Percentiles rank a stretch among this genome's conserved stretches.
Conservation (phyloP, 2,797 vertebrate species). For the Uromys caudimaculatus region DNA sequence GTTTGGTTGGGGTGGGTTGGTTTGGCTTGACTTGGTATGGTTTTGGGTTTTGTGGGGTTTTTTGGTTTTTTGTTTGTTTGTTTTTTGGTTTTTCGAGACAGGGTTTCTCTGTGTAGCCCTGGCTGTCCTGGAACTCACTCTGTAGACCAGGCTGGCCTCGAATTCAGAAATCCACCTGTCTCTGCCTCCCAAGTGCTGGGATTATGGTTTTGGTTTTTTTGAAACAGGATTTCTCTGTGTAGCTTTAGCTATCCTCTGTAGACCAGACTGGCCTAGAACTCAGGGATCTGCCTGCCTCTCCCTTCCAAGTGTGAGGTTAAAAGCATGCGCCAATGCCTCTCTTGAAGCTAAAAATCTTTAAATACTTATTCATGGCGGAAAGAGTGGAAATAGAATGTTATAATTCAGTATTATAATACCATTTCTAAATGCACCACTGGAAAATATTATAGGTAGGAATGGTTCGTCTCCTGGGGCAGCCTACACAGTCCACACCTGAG, state of each 20-base stretch:
- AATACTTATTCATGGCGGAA: background rate
- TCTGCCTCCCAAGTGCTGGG: too few relatives aligned
- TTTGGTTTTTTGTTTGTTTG: too few relatives aligned
- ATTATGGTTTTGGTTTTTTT: background rate
- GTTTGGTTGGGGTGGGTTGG: background rate
- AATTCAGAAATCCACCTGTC: too few relatives aligned
- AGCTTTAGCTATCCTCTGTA: background rate
- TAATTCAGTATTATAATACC: background rate
- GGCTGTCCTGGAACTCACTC: too few relatives aligned
- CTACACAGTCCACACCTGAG: background rate
- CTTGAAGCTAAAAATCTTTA: background rate
- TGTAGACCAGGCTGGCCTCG: too few relatives aligned
- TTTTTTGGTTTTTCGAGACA: too few relatives aligned
- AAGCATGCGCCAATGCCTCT: background rate
- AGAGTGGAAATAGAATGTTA: background rate
- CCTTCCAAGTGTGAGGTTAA: background rate
- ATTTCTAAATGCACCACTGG: background rate
- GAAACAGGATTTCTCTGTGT: background rate
- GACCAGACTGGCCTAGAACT: background rate
- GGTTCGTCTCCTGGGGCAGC: background rate
- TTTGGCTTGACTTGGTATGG: background rate
- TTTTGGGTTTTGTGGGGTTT: too few relatives aligned
- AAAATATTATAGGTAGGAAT: background rate
- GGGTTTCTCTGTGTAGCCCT: too few relatives aligned
- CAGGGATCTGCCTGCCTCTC: background rate